Percentiles rank a stretch among this genome's conserved stretches.
phyloP scores from a whole-genome alignment of 2,797 vertebrate genomes.

The Caiman crocodilus region DNA sequence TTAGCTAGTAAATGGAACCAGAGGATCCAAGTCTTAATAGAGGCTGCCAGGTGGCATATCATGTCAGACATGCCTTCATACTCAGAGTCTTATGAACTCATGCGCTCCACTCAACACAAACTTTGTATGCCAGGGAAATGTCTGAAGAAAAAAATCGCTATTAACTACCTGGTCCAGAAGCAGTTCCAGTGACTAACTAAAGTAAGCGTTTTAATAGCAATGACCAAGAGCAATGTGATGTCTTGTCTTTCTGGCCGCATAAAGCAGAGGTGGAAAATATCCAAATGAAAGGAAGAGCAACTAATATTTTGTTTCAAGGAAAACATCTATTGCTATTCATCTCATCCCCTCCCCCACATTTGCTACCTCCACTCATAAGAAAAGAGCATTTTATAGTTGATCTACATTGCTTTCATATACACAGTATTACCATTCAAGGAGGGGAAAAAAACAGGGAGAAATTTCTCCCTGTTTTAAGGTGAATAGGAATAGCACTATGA shows the following conservation, averaged over 20 bases:
- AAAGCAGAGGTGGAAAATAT: not conserved
- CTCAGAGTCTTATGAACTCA: not conserved
- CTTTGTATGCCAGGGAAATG: not conserved
- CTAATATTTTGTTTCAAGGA: not conserved
- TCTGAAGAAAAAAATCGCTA: not conserved
- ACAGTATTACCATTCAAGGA: not conserved
- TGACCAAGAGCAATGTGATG: not conserved
- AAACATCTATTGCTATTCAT: not conserved
- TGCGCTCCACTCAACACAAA: not conserved
- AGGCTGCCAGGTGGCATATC: not conserved
- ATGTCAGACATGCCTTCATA: not conserved
- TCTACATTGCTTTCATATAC: not conserved
- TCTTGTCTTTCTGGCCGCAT: not conserved
- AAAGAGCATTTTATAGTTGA: not conserved
- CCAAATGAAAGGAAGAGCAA: not conserved
- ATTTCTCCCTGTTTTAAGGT: not conserved
- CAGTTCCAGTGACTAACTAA: not conserved
- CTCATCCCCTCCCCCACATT: not conserved
- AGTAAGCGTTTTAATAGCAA: not conserved
- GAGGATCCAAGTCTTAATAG: constrained; percentile 45
- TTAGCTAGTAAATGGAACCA: not conserved
- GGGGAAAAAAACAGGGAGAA: not conserved
- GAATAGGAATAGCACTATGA: not conserved
- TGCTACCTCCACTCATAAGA: not conserved
- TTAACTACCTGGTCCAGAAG: not conserved